These are phyloP conservation scores for Adelognathus sp. DNA, from an alignment of 2,888 invertebrate genomes.

Conservation along the genomic window DNA sequence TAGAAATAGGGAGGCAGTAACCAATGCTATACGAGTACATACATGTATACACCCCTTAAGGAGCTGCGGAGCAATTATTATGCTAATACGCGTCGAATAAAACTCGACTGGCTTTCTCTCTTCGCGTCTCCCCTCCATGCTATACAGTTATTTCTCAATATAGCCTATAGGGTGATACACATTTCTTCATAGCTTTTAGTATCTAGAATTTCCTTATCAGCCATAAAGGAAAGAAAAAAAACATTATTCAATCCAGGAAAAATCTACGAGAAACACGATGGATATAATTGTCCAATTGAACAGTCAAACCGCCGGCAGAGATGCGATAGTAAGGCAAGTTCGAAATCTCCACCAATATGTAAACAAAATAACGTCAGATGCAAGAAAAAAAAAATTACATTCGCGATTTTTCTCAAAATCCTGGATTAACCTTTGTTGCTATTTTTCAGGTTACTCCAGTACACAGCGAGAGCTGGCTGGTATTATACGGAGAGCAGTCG, in stretches of 20 bases:
- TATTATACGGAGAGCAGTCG: slow-evolving; percentile 87
- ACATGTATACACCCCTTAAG: slow-evolving; percentile 41
- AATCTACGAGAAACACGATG: slow-evolving; percentile 78
- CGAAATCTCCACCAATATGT: neutral
- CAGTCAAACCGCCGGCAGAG: slow-evolving; percentile 82
- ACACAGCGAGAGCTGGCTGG: slow-evolving; percentile 91
- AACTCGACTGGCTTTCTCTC: slow-evolving; percentile 58
- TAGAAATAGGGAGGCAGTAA: slow-evolving; percentile 26
- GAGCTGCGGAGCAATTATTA: slow-evolving; percentile 74
- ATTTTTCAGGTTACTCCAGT: slow-evolving; percentile 89
- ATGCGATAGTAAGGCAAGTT: slow-evolving; percentile 81
- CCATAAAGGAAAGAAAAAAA: neutral
- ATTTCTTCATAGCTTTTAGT: slow-evolving; percentile 35
- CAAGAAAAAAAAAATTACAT: neutral
- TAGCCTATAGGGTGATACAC: neutral
- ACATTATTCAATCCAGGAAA: too few relatives aligned
- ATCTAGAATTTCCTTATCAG: neutral
- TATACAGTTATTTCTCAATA: slow-evolving; percentile 22
- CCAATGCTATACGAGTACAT: neutral
- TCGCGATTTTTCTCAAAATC: slow-evolving; percentile 12
- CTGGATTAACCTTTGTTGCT: slow-evolving; percentile 16
- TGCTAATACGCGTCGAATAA: slow-evolving; percentile 74
- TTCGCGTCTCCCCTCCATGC: slow-evolving; percentile 41
- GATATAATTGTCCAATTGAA: slow-evolving; percentile 81
- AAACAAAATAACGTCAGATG: neutral